phyloP scores from a whole-genome alignment of 1,140 invertebrate genomes.

The Heliconius himera region DNA sequence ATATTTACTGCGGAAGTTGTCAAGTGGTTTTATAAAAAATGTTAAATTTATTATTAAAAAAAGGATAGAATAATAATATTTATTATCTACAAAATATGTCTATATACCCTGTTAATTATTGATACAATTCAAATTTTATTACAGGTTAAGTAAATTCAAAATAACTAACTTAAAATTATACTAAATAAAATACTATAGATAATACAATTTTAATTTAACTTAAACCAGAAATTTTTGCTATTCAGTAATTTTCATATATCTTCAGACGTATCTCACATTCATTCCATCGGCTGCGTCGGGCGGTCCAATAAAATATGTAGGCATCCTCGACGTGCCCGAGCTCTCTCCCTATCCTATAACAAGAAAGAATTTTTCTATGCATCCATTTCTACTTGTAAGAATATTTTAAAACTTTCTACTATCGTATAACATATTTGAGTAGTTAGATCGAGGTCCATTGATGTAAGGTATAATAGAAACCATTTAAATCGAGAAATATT shows the following conservation, averaged over 20 bases:
- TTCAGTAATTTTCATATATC: constrained; percentile 41
- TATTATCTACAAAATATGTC: too few species aligned
- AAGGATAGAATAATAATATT: too few species aligned
- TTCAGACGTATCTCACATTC: constrained; percentile 47
- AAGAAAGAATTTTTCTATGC: constrained; percentile 80
- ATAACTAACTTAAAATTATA: too few species aligned
- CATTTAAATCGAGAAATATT: constrained; percentile 13
- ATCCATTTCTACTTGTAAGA: constrained; percentile 69
- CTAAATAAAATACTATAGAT: too few species aligned
- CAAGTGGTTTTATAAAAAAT: too few species aligned
- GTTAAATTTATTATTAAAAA: too few species aligned
- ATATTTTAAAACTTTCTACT: constrained; percentile 61
- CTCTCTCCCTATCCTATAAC: constrained; percentile 74
- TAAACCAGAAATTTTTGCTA: background rate
- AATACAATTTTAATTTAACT: too few species aligned
- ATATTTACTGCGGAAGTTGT: too few species aligned
- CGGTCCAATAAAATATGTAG: constrained; percentile 79
- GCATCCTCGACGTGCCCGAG: constrained; percentile 61
- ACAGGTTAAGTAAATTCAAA: too few species aligned
- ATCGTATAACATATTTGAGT: constrained; percentile 37
- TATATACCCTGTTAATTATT: too few species aligned
- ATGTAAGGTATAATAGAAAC: constrained; percentile 9
- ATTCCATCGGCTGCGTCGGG: constrained; percentile 39
- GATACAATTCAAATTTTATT: too few species aligned
- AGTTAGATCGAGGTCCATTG: constrained; percentile 21